Base-by-base conservation (phyloP, 2,797 vertebrate species). In the Myotis daubentonii region DNA sequence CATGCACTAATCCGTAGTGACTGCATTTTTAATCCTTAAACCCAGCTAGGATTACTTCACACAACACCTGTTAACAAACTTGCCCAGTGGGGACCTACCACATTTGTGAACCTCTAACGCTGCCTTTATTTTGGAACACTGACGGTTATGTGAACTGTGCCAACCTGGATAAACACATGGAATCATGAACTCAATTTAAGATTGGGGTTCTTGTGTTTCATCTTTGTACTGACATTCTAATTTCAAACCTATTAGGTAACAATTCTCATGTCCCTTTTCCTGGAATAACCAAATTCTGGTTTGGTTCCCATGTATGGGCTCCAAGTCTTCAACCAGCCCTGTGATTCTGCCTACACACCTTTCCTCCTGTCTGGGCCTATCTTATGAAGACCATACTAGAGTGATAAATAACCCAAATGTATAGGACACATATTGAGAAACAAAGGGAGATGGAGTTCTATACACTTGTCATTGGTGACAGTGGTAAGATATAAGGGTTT, bases 51-150 rank as follows among this genome's bases (percentile, higher is more conserved):
- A 83, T 47, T 80, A 74, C 28, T 72, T 76, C 85, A 93, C 22
- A 70, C 65, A 78, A 6, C 81, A 71, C 30, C 28, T 80, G 75
- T 96, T 71, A 33, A 55, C 60, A 51, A 8, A 81, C 9, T 70
- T 89, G 28, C 72, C 66, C 57, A 60, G 12, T 44, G 60, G 16
- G 38, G 72, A 66, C n/a, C 15, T 8, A 44, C 65, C 62, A 23
- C 44, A 82, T 23, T 80, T 8, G 0, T 36, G 57, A 86, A 68
- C 23, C 53, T 89, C 30, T 92, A 55, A 74, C 3, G 13, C 22
- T n/a, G 9, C 30, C 62, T 89, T 94, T 94, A 91, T 92, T 96
- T 96, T 86, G 76, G 88, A 95, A 68, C 53, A 53, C 33, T 96
- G 87, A 71, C 5, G 72, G 66, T 79, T 53, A 88, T 4, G 3